Conservation (phyloP, 2,113 vertebrate species). For the pig (Sus scrofa) region DNA sequence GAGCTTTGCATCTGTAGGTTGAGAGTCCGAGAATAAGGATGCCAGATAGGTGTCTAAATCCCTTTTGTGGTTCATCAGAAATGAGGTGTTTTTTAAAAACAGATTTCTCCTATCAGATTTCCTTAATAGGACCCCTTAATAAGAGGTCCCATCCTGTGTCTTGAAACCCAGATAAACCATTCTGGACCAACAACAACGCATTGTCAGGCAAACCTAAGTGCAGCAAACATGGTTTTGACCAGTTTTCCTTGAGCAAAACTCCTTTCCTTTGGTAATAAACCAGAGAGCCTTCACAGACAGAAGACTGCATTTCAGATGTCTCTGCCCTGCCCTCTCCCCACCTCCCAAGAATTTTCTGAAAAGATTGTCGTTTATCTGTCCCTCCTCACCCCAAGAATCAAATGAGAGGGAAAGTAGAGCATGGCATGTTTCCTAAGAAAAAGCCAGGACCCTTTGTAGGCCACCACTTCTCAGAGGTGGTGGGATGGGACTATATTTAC, state of each 20-base stretch:
- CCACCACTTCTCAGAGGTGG: not conserved
- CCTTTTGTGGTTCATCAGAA: not conserved
- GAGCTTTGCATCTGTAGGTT: not conserved
- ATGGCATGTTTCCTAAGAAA: not conserved
- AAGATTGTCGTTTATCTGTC: constrained; percentile 45
- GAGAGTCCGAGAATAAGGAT: not conserved
- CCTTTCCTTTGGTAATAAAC: constrained; percentile 45
- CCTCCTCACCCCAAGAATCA: constrained; percentile 19
- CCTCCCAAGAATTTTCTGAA: constrained; percentile 9
- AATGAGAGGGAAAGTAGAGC: not conserved
- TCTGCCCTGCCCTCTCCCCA: not conserved
- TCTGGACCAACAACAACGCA: not conserved
- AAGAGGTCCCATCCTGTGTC: not conserved
- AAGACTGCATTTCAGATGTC: not conserved
- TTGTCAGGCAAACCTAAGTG: not conserved
- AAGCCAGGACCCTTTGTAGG: not conserved
- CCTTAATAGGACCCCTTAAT: not conserved
- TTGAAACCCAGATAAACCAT: constrained; percentile 35
- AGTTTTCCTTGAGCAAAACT: constrained; percentile 36
- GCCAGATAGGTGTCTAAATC: not conserved
- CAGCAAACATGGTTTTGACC: not conserved
- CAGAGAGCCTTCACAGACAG: not conserved
- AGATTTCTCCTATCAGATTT: constrained; percentile 16
- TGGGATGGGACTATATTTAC: constrained; percentile 21
- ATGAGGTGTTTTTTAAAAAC: constrained; percentile 26